Evolutionary conservation across 2,888 invertebrate genomes (phyloP).

Genomic region (Abrostola tripartita): DNA sequence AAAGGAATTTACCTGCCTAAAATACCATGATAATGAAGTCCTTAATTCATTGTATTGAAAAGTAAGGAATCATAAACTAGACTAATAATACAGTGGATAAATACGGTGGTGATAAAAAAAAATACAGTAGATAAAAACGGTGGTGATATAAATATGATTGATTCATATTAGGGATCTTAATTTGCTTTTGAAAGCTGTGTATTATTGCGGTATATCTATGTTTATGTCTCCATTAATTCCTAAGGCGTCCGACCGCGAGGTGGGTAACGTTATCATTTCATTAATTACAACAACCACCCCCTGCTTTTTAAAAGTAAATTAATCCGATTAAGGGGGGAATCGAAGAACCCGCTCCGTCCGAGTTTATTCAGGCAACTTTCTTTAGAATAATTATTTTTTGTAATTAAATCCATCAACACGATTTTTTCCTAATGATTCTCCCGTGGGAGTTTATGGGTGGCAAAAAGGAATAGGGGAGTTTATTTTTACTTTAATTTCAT

Average conservation of each 20-base stretch:
- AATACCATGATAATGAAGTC: too few species aligned
- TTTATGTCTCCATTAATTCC: conserved; percentile 68
- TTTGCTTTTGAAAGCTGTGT: conserved; percentile 10
- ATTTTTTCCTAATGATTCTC: conserved; percentile 88
- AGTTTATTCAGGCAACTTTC: conserved; percentile 88
- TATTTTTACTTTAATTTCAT: conserved; percentile 76
- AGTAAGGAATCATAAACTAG: too few species aligned
- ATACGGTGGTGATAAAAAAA: too few species aligned
- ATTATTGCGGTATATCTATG: conserved; percentile 59
- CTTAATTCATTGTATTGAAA: too few species aligned
- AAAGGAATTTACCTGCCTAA: background rate
- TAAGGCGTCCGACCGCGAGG: conserved; percentile 82
- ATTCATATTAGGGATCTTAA: background rate
- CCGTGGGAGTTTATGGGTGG: conserved; percentile 75
- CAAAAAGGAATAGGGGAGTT: conserved; percentile 63
- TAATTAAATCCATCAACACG: conserved; percentile 89
- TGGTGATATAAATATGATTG: background rate
- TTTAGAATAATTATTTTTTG: conserved; percentile 88
- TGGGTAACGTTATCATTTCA: conserved; percentile 88
- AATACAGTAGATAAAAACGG: too few species aligned
- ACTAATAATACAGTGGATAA: too few species aligned
- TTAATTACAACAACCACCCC: conserved; percentile 87
- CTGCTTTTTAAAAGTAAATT: conserved; percentile 88
- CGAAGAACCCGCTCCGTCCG: conserved; percentile 87
- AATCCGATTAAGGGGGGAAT: conserved; percentile 88